phyloP scores from a whole-genome alignment of 2,888 invertebrate genomes.

The Isoperla grammatica region DNA sequence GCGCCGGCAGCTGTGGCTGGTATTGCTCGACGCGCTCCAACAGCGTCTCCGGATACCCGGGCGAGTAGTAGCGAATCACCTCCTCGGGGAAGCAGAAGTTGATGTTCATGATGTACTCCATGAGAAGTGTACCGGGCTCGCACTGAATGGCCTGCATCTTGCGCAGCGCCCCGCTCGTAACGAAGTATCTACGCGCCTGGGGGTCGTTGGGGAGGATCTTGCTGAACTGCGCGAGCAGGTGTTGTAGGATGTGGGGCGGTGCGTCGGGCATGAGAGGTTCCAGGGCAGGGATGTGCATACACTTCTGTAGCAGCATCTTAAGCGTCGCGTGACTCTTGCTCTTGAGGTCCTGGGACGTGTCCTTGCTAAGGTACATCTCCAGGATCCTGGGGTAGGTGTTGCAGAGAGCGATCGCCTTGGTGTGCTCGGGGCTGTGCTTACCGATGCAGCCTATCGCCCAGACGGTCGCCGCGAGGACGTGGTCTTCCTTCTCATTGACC shows the following conservation, averaged over 20 bases:
- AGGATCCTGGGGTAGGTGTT: conserved; percentile 64
- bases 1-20: conserved; percentile 46
- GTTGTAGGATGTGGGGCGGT: conserved; percentile 71
- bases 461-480: conserved; percentile 60
- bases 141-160: conserved; percentile 74
- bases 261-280: conserved; percentile 69
- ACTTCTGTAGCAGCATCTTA: conserved; percentile 70
- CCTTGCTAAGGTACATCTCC: conserved; percentile 56
- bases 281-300: conserved; percentile 63
- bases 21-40: conserved; percentile 74
- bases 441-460: conserved; percentile 83
- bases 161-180: conserved; percentile 71
- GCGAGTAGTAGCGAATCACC: conserved; percentile 59
- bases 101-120: conserved; percentile 70
- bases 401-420: conserved; percentile 65
- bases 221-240: conserved; percentile 38
- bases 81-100: conserved; percentile 83
- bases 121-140: conserved; percentile 67
- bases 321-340: conserved; percentile 61
- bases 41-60: conserved; percentile 61
- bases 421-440: conserved; percentile 74
- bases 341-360: conserved; percentile 64
- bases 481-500: conserved; percentile 55
- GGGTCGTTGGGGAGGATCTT: conserved; percentile 68
- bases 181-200: conserved; percentile 69